Evolutionary conservation across 2,888 invertebrate species (phyloP), one percentile per base, ranked within the genome.

Genomic region (Abrostola tripartita): DNA sequence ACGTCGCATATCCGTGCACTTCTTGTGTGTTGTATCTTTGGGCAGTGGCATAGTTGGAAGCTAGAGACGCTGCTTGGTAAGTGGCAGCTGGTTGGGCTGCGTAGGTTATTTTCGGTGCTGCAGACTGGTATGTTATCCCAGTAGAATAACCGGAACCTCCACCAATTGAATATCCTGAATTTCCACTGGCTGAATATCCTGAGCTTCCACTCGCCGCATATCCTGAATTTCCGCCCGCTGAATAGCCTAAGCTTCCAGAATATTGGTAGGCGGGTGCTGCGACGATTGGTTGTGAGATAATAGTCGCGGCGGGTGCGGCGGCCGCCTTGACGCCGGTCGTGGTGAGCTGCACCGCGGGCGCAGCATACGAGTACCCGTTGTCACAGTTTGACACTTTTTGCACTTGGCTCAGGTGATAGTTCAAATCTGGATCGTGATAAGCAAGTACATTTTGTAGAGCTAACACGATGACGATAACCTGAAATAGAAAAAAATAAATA

Each of bases 341-440:
- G 5, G 95, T 91, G 40, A 96, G 89, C 80, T 95, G 95, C 2
- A 95, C 88, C 35, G 95, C 84, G 5, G 96, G 96, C 5, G 93
- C 90, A 42, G 95, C 89, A 84, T 96, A 96, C 1, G 94, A 89
- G 81, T 96, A 96, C 5, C 96, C 96, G 35, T 89, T 86, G 58
- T 90, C 84, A 47, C 92, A 92, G 68, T 87, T 85, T 68, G 89
- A 84, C 14, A 83, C 76, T 67, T 87, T 89, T 76, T 94, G 93
- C 68, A 92, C 80, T 87, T 93, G 91, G 69, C 85, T 91, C 56
- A 94, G 75, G 75, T 94, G 94, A 77, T 94, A 94, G 81, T 94
- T 92, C 14, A 94, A 85, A 82, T 94, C 94, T 50, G 94, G 94
- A 84, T 94, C 94, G 69, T 94, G 94, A 78, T 93, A 94, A 61